Conservation (phyloP, 2,797 vertebrate species). For the Hyperoplus lanceolatus region DNA sequence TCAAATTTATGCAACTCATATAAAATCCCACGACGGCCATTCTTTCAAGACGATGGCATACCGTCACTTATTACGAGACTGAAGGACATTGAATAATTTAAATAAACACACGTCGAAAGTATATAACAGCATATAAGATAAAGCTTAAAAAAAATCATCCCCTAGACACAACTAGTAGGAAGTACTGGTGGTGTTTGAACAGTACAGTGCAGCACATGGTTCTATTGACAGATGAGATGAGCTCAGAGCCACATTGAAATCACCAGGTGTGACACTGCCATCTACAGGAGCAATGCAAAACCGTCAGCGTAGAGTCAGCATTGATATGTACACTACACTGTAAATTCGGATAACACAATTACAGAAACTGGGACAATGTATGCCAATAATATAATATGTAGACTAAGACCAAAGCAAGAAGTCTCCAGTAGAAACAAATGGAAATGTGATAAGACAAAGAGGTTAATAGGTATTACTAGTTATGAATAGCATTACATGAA, state of each 20-base stretch:
- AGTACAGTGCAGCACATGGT: not conserved
- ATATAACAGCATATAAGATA: constrained; percentile 22
- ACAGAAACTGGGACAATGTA: not conserved
- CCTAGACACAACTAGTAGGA: constrained; percentile 4
- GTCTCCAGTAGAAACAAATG: not conserved
- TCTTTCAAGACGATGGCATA: constrained; percentile 27
- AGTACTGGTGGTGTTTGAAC: not conserved
- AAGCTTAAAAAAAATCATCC: constrained; percentile 11
- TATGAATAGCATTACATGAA: not conserved
- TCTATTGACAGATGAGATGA: constrained; percentile 5
- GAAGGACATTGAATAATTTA: constrained; percentile 50
- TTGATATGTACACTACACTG: not conserved
- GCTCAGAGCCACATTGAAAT: constrained; percentile 17
- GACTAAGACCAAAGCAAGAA: not conserved
- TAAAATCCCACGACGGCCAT: constrained; percentile 56
- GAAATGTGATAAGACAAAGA: not conserved
- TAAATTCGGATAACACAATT: not conserved
- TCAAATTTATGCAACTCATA: constrained; percentile 69
- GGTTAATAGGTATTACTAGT: too few relatives aligned
- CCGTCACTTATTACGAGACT: constrained; percentile 24
- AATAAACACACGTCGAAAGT: constrained; percentile 37
- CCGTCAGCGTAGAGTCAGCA: not conserved
- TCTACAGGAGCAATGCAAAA: constrained; percentile 58
- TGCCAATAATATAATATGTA: not conserved
- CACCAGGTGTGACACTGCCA: constrained; percentile 75